phyloP scores from a whole-genome alignment of 2,113 vertebrate species.

The Colinus virginianus region DNA sequence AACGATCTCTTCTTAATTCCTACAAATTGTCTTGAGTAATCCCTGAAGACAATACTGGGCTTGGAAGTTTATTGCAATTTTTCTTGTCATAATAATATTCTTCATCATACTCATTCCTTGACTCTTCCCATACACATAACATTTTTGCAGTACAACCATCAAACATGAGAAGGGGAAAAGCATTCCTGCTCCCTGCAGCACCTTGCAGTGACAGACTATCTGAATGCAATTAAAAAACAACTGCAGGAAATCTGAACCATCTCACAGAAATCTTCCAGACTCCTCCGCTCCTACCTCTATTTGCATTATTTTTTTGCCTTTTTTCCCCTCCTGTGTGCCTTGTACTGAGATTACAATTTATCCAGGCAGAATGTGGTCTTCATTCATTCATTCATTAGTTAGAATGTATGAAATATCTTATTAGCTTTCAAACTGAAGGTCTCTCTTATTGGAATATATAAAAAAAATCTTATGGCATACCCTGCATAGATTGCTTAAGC shows the following conservation, averaged over 20 bases:
- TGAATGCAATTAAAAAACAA: slow-evolving; percentile 7
- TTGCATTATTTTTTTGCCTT: background rate
- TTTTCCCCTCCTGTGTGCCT: background rate
- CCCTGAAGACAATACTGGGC: background rate
- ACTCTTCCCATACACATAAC: background rate
- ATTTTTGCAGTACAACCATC: background rate
- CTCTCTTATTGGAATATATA: background rate
- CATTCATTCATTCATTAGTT: background rate
- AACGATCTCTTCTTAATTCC: background rate
- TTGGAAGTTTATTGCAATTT: background rate
- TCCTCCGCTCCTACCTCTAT: background rate
- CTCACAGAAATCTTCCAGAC: background rate
- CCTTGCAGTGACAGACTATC: background rate
- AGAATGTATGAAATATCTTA: background rate
- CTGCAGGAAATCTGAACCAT: background rate
- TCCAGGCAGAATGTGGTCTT: background rate
- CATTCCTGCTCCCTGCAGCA: background rate
- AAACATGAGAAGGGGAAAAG: background rate
- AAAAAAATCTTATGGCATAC: background rate
- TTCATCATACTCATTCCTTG: background rate
- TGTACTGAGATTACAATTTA: background rate
- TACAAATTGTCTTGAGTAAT: background rate
- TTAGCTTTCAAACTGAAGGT: background rate
- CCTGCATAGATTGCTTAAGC: background rate
- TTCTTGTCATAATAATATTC: background rate